phyloP scores from a whole-genome alignment of 2,797 vertebrate genomes.

The Furcifer pardalis region DNA sequence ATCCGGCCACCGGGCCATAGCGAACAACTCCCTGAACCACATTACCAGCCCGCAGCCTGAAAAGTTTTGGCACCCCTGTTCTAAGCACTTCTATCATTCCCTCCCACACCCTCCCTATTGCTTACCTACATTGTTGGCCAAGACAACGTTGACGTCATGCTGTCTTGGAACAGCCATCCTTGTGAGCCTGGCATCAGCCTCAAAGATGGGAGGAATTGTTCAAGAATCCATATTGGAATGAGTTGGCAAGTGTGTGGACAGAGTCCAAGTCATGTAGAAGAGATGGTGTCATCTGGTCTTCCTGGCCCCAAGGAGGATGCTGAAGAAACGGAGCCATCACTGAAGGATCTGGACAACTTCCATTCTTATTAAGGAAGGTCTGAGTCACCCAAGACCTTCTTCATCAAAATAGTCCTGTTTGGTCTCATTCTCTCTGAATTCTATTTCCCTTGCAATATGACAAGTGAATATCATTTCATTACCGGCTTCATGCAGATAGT shows the following conservation, averaged over 20 bases:
- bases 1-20: too few relatives aligned
- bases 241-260: not conserved
- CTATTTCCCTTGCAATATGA: not conserved
- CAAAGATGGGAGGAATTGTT: not conserved
- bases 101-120: not conserved
- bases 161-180: too few relatives aligned
- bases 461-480: too few relatives aligned
- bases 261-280: not conserved
- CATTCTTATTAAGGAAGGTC: constrained; percentile 29
- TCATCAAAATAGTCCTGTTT: not conserved
- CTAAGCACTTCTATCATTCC: too few relatives aligned
- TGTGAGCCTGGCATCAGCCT: not conserved
- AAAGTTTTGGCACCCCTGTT: too few relatives aligned
- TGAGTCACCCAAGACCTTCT: constrained; percentile 14
- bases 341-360: constrained; percentile 16
- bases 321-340: not conserved
- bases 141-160: not conserved
- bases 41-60: too few relatives aligned
- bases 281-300: not conserved
- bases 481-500: too few relatives aligned
- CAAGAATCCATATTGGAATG: not conserved
- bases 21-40: too few relatives aligned
- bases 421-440: not conserved
- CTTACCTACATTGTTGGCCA: not conserved
- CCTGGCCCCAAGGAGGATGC: not conserved